Conservation (phyloP, 2,888 invertebrate species). For the Mesoligia furuncula region DNA sequence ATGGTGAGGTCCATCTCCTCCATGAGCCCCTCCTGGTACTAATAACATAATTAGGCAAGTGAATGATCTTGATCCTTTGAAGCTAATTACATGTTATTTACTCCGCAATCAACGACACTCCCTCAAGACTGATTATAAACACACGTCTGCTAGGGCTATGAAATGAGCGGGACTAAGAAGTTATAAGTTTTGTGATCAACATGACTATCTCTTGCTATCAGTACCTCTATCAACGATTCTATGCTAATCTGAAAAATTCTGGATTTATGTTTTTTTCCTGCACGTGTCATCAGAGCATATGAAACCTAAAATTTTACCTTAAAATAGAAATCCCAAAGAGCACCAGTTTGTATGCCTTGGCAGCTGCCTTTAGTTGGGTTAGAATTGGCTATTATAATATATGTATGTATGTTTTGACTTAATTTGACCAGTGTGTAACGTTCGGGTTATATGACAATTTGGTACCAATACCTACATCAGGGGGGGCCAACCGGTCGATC, state of each 20-base stretch:
- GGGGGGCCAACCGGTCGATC: too few relatives aligned
- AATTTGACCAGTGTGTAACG: neutral
- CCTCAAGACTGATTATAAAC: constrained; percentile 41
- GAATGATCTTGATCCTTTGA: constrained; percentile 57
- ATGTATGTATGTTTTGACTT: too few relatives aligned
- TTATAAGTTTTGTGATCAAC: neutral
- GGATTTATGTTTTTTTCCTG: neutral
- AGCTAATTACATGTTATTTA: constrained; percentile 64
- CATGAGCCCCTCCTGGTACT: neutral
- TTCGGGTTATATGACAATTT: neutral
- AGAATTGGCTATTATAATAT: neutral
- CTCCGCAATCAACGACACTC: constrained; percentile 62
- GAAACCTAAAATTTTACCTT: neutral
- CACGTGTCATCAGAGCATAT: neutral
- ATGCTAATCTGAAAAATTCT: neutral
- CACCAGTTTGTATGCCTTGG: too few relatives aligned
- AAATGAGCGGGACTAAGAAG: constrained; percentile 19
- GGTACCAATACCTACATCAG: too few relatives aligned
- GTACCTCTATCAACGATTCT: neutral
- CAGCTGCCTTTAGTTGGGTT: neutral
- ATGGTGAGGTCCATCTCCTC: too few relatives aligned
- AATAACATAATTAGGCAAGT: constrained; percentile 23
- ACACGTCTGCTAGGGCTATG: constrained; percentile 12
- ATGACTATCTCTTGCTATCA: neutral
- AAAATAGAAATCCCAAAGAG: neutral